Evolutionary conservation across 92 coral and sea anemone species (phyloP), one percentile per base, ranked within the genome.

Genomic region (Scolanthus callimorphus): DNA sequence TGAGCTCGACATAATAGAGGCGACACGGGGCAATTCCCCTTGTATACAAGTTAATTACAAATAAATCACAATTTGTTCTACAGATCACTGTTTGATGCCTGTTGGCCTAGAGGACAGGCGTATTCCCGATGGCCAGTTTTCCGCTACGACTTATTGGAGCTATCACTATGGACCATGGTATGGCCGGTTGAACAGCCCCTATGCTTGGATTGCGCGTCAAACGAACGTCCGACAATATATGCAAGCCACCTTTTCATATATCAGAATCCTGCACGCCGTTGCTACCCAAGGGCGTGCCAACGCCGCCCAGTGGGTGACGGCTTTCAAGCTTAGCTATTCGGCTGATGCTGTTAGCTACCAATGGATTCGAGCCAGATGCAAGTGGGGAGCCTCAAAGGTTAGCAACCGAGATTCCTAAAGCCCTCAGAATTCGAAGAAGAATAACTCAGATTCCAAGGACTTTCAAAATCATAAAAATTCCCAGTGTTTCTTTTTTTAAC

Each of bases 81-180:
- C 39, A 87, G 96, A 82, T 59, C 96, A 70, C 20, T 80, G 96
- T 31, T 71, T 78, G 57, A 74, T 87, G 86, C 96, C 96, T 11
- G 73, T 87, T 10, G 96, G 96, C 28, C 57, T 67, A 27, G 96
- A 87, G 60, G 96, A 87, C 77, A 80, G 85, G 12, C 85, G 96
- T 13, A 77, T 87, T 20, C 61, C 64, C n/a, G 71, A 80, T 44
- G 96, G 96, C 17, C 80, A 77, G 55, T 55, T 87, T n/a, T 71
- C 90, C 2, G 96, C 96, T 3, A 82, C 96, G 2, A 67, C 83
- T 1, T 87, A 73, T 58, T 82, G 78, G 54, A 74, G 63, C 44
- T 27, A 49, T 15, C 57, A 75, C 50, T 63, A 82, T 12, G 76
- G 85, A n/a, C 96, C 96, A 13, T 68, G 96, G 78, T 78, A 77